Percentiles rank a stretch among this genome's conserved stretches.
These are phyloP conservation scores for Pyrrhosoma nymphula DNA, from an alignment of 2,888 invertebrate genomes.

Conservation along the genomic window DNA sequence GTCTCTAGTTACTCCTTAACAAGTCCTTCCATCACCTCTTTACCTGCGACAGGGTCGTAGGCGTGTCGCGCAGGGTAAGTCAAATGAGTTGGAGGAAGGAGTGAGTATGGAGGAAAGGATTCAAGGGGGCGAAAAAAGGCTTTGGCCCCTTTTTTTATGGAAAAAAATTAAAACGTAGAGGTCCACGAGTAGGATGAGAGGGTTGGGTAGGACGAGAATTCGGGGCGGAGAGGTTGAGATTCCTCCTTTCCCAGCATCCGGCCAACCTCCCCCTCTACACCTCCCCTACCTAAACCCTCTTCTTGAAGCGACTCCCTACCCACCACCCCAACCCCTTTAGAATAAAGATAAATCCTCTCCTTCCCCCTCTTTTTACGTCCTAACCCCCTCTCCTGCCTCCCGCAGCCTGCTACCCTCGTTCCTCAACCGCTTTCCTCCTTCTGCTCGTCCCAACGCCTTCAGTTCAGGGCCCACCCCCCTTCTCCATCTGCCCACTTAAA, in stretches of 20 bases:
- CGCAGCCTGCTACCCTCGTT: neutral
- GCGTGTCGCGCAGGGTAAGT: no score
- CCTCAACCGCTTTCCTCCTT: neutral
- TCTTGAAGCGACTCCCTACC: neutral
- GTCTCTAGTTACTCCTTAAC: no score
- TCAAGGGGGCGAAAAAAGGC: neutral
- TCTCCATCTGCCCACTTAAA: constrained; percentile 13
- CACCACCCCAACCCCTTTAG: neutral
- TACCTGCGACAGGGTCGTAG: no score
- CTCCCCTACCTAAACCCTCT: neutral
- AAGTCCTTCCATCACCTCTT: no score
- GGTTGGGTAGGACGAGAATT: neutral
- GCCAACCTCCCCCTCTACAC: neutral
- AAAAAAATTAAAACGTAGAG: neutral
- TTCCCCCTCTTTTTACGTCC: neutral
- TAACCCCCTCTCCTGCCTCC: neutral
- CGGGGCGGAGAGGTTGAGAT: neutral
- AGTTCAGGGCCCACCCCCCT: neutral
- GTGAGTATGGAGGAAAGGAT: neutral
- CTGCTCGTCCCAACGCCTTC: constrained; percentile 4
- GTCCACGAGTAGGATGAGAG: neutral
- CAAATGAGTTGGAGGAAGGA: no score
- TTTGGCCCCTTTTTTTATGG: neutral
- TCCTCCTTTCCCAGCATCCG: neutral
- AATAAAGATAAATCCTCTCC: constrained; percentile 36